Evolutionary conservation across 1,140 invertebrate genomes (phyloP), one percentile per base, ranked within the genome.

Genomic region (Zaprionus inermis): DNA sequence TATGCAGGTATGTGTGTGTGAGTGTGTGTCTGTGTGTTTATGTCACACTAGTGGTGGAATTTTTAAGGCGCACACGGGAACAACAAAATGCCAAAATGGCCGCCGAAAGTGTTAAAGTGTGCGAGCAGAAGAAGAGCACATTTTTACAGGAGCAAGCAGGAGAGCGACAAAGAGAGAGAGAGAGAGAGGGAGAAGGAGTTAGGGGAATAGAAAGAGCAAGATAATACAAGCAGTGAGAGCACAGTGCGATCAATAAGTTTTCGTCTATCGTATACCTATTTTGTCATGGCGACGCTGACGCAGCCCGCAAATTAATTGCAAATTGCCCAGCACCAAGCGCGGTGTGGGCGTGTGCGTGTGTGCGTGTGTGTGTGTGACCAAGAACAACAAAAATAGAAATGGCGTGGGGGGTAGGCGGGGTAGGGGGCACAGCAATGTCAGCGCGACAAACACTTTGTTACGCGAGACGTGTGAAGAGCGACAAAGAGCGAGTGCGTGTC

Each of bases 31-130:
- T 63, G 69, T 71, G 51, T 67, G 52, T 51, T 34, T 52, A 34
- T 30, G 58, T 46, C 68, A 70, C 70, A 64, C 30, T 77, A 84
- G 84, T 89, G 85, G 85, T 89, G 84, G 84, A 89, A 89, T 88
- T 89, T 78, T 73, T 67, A 89, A 75, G 74, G 56, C 70, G 64
- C 64, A 57, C 46, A 38, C 55, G 57, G 65, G 79, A 84, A 55
- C 77, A 84, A 52, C 79, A 55, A 28, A 28, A 41, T 51, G 51
- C 51, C 72, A 91, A 91, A 91, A 91, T 91, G 88, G 88, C 88
- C 56, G 82, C 82, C 80, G 71, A 91, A 91, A 86, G 86, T 90
- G 79, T 90, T 90, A 66, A 90, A 78, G 41, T 74, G 72, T 80
- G 78, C 68, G 72, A 79, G 59, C 28, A 66, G 46, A 71, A 66